Conservation (phyloP, 2,113 vertebrate genomes). For the Pteronura brasiliensis region DNA sequence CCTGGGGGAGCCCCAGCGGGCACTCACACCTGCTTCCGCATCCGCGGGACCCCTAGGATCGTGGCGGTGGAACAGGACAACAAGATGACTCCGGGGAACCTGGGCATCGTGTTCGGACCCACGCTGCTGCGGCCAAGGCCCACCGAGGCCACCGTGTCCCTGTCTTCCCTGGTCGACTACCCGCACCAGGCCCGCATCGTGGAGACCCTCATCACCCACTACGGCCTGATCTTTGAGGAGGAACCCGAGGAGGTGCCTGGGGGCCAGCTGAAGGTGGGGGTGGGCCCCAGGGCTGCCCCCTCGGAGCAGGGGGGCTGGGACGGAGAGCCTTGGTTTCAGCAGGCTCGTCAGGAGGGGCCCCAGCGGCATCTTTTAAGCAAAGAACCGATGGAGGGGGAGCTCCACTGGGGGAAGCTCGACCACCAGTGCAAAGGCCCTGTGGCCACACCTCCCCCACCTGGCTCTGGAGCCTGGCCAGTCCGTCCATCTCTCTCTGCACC, state of each 20-base stretch:
- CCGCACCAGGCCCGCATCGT: slow-evolving; percentile 96
- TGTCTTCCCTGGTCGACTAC: slow-evolving; percentile 97
- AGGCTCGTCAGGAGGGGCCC: too few species aligned
- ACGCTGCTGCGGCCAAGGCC: slow-evolving; percentile 95
- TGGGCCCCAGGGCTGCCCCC: too few species aligned
- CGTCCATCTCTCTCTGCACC: rapidly evolving
- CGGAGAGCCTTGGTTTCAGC: background rate
- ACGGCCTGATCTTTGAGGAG: slow-evolving; percentile 85
- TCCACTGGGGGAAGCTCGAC: too few species aligned
- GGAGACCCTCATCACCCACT: slow-evolving; percentile 93
- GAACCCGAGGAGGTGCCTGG: rapidly evolving
- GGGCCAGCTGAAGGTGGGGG: background rate
- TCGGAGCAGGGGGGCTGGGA: rapidly evolving
- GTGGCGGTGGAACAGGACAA: slow-evolving; percentile 94
- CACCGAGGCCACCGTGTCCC: slow-evolving; percentile 93
- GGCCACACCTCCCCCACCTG: rapidly evolving
- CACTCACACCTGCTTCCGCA: rapidly evolving
- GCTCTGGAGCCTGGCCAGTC: background rate
- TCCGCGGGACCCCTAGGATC: slow-evolving; percentile 83
- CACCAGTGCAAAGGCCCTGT: background rate
- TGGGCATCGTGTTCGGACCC: slow-evolving; percentile 97
- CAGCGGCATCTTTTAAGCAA: background rate
- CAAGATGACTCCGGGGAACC: slow-evolving; percentile 96
- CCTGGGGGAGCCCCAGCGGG: rapidly evolving
- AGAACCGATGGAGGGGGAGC: background rate